Evolutionary conservation across 2,113 vertebrate genomes (phyloP).

Genomic region (Parus major): DNA sequence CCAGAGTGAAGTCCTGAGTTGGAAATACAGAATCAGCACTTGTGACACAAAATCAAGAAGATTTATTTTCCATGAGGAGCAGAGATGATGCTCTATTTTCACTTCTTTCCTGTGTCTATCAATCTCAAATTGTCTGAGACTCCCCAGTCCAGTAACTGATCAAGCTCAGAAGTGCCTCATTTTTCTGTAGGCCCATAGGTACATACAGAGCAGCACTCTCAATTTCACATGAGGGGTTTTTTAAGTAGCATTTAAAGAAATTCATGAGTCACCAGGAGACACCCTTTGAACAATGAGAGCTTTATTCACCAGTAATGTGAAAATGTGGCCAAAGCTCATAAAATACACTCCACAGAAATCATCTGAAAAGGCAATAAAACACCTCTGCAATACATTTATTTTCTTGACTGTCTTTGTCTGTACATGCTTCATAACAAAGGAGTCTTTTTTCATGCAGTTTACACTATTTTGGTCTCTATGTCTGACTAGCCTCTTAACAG

Average conservation of each 20-base stretch:
- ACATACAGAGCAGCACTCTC: not conserved
- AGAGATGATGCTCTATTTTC: conserved; percentile 23
- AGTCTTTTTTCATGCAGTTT: not conserved
- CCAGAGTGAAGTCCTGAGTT: conserved; percentile 32
- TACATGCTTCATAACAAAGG: not conserved
- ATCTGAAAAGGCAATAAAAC: conserved; percentile 30
- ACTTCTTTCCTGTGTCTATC: conserved; percentile 29
- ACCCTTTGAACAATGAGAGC: conserved; percentile 36
- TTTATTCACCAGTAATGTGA: conserved; percentile 9
- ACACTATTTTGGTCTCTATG: not conserved
- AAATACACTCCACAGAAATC: conserved; percentile 21
- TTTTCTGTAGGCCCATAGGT: not conserved
- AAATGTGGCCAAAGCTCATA: conserved; percentile 11
- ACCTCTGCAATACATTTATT: not conserved
- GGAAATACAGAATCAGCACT: conserved; percentile 37
- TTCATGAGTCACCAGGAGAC: conserved; percentile 31
- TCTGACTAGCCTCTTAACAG: not conserved
- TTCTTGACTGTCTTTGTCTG: not conserved
- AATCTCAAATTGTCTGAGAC: conserved; percentile 29
- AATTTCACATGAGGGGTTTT: not conserved
- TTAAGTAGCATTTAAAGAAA: conserved; percentile 42
- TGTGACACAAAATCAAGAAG: conserved; percentile 59
- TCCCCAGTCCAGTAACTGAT: conserved; percentile 4
- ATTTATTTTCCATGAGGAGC: conserved; percentile 50
- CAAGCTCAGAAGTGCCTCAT: not conserved